Evolutionary conservation across 2,113 vertebrate species (phyloP), one percentile per base, ranked within the genome.

Genomic region (Anarhynchus alexandrinus): DNA sequence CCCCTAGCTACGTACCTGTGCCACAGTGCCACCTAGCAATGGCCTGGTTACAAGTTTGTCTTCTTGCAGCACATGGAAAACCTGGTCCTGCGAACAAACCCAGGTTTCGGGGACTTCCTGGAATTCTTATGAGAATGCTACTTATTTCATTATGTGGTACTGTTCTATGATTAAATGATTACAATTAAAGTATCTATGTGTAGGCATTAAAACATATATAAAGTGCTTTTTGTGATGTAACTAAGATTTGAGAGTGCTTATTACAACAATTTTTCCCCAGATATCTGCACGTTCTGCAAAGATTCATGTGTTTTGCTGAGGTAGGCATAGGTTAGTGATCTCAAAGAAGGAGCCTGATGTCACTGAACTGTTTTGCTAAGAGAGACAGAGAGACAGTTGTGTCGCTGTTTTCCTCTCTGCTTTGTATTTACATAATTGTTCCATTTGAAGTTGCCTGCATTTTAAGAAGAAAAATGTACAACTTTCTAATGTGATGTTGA

Each of bases 381-480:
- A 86, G 12, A 88, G 32, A 45, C n/a, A 23, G 51, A 81, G 34
- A 88, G n/a, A 55, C 18, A 66, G 9, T 22, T 76, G 8, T 67
- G 36, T 52, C 0, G 0, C 26, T 86, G 14, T 40, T 91, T 62
- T 83, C 76, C 51, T 69, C 65, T 92, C 61, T 92, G 74, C 45
- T 95, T 94, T 96, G 34, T 80, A 85, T 82, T 93, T 97, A 90
- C 51, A 58, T 80, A 92, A 93, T 87, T 90, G 43, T 70, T 71
- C 61, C 42, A 49, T 73, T 86, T 49, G 66, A 96, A 87, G 49
- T 90, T 95, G n/a, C 57, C n/a, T 92, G 38, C 26, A 9, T 73
- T 85, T 94, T 82, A 94, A 45, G 43, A 93, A 80, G 69, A 88
- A 22, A 86, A 88, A 91, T 38, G 29, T 81, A 74, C 12, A 69